Base-by-base conservation (phyloP, 2,888 invertebrate species). In the Euzetes globulus region DNA sequence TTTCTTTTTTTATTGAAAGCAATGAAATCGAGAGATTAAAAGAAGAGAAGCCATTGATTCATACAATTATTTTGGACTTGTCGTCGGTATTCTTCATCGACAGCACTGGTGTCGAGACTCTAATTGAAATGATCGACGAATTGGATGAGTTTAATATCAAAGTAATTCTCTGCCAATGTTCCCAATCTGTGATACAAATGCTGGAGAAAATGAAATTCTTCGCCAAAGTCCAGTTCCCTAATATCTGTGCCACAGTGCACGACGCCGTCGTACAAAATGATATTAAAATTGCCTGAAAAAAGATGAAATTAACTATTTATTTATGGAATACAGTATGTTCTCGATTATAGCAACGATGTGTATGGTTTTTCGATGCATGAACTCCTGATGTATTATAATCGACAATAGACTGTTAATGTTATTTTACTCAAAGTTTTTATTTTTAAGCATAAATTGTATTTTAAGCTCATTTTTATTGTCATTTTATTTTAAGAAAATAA, bases 41-140 rank as follows among this genome's bases (percentile, higher is more conserved):
- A 22, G 41, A 68, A 4, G 37, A 11, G 33, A 41, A 68, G 37
- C 15, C 41, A 37, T 22, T 19, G 29, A 22, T 41, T 68, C 68
- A 68, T 19, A 52, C 74, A 29, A 71, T 80, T 19, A 77, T 81
- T 29, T 45, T 81, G 25, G 81, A 81, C 73, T 79, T 81, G 76
- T 79, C 79, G 9, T 77, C 78, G 9, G 78, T 81, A 7, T 79
- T 79, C 50, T 81, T 79, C 76, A 76, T 81, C 25, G 81, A 81
- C 76, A 78, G 79, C n/a, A 86, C 87, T 6, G 88, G 88, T 1
- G 86, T 87, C 27, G 75, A 72, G 19, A 33, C 65, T 13, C n/a
- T 75, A 52, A 41, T 73, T n/a, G 75, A 75, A 19, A 50, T 63
- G 25, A 73, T 73, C 19, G 37, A 19, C n/a, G 68, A 68, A 41